Evolutionary conservation across 2,888 invertebrate genomes (phyloP).

Genomic region (Choristoneura rosaceana): DNA sequence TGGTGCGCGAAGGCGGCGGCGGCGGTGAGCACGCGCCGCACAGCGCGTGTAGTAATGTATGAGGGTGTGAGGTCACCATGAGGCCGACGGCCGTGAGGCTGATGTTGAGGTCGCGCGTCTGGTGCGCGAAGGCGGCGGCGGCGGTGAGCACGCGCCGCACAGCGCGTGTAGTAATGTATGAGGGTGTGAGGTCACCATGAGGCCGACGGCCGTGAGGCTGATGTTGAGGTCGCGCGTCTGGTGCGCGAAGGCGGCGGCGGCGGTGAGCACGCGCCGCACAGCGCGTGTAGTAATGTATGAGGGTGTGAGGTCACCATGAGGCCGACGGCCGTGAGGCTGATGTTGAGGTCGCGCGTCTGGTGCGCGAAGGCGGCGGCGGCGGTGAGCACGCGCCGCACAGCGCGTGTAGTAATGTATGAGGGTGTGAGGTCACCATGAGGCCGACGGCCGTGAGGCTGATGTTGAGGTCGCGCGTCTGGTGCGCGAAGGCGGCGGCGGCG

Average conservation of each 20-base stretch:
- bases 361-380: slow-evolving; percentile 98
- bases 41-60: too few species aligned
- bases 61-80: too few species aligned
- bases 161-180: too few species aligned
- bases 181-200: too few species aligned
- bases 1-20: slow-evolving; percentile 98
- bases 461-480: slow-evolving; percentile 98
- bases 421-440: slow-evolving; percentile 97
- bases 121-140: slow-evolving; percentile 97
- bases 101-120: slow-evolving; percentile 98
- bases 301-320: too few species aligned
- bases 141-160: slow-evolving; percentile 96
- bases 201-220: slow-evolving; percentile 97
- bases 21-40: slow-evolving; percentile 95
- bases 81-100: slow-evolving; percentile 98
- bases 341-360: slow-evolving; percentile 98
- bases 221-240: slow-evolving; percentile 99
- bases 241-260: slow-evolving; percentile 97
- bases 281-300: too few species aligned
- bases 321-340: slow-evolving; percentile 98
- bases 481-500: slow-evolving; percentile 97
- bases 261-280: slow-evolving; percentile 96
- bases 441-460: slow-evolving; percentile 99
- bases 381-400: slow-evolving; percentile 95
- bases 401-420: too few species aligned